Base-by-base conservation (phyloP, 2,113 vertebrate species). In the Gila orcuttii region DNA sequence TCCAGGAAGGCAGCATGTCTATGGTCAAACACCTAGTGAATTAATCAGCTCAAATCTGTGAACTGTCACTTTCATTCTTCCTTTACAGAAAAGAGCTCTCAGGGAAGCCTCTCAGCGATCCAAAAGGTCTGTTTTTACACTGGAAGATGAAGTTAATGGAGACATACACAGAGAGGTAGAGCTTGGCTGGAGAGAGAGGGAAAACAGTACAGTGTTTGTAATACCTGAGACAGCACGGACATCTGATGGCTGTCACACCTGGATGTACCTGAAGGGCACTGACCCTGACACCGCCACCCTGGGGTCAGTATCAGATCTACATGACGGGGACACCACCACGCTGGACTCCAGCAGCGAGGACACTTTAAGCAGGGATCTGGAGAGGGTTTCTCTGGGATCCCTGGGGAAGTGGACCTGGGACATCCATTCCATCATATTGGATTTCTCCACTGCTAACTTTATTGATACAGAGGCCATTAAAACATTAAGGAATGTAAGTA, bases 381-480 rank as follows among this genome's bases (percentile, higher is more conserved):
- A 94, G 86, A 89, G 88, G 6, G 80, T 95, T 45, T 94, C 95
- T 17, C 89, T 94, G 23, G 96, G 93, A 3, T 93, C 93, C 50
- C 85, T 93, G 45, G 95, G 94, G 19, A 95, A 94, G 85, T 94
- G 94, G 94, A 93, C 92, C 13, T 94, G 94, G 94, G 93, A 95
- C 81, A 94, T 94, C 75, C 95, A 98, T 0, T 92, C 96, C 0
- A 89, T 99, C 66, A 87, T 99, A 81, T 93, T 99, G 81, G 97
- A 99, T 92, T 93, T 99, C 79, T 94, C 96, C 45, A 82, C 97
- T 0, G 92, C 96, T 80, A 98, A 94, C 90, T 99, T 99, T 0
- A 93, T 96, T 71, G 98, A 99, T 91, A 98, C 95, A 0, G 97
- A 99, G 89, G 96, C 96, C 64, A 93, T 97, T 87, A 99, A 99